Evolutionary conservation across 2,113 vertebrate species (phyloP).

Genomic region (Chionodraco myersi): DNA sequence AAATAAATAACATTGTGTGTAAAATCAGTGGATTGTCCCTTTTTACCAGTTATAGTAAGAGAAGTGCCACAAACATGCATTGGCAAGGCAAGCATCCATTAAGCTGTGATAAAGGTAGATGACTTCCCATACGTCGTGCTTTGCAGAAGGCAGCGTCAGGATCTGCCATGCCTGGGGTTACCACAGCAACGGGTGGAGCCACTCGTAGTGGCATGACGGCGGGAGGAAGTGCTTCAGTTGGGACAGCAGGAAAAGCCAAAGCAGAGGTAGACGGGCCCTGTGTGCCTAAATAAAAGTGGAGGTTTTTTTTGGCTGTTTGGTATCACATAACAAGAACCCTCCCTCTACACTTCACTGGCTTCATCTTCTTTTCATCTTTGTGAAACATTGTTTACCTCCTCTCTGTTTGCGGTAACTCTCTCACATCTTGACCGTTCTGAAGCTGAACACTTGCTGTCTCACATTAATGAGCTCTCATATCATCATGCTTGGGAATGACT

Average conservation of each 20-base stretch:
- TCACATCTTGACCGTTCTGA: constrained; percentile 14
- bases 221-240: constrained; percentile 53
- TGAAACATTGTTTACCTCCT: neutral
- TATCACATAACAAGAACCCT: constrained; percentile 28
- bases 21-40: neutral
- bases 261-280: constrained; percentile 70
- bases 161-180: constrained; percentile 62
- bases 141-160: constrained; percentile 75
- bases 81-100: neutral
- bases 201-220: constrained; percentile 29
- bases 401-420: neutral
- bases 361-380: constrained; percentile 33
- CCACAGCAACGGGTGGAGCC: constrained; percentile 49
- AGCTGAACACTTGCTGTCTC: constrained; percentile 3
- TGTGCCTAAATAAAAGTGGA: neutral
- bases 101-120: neutral
- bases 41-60: neutral
- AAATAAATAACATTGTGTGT: constrained; percentile 5
- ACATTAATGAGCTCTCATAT: neutral
- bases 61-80: neutral
- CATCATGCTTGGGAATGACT: constrained; percentile 21
- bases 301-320: constrained; percentile 47
- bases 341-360: constrained; percentile 31
- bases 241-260: constrained; percentile 51
- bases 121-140: constrained; percentile 53